phyloP scores from a whole-genome alignment of 2,113 vertebrate genomes.

The Spea multiplicata region DNA sequence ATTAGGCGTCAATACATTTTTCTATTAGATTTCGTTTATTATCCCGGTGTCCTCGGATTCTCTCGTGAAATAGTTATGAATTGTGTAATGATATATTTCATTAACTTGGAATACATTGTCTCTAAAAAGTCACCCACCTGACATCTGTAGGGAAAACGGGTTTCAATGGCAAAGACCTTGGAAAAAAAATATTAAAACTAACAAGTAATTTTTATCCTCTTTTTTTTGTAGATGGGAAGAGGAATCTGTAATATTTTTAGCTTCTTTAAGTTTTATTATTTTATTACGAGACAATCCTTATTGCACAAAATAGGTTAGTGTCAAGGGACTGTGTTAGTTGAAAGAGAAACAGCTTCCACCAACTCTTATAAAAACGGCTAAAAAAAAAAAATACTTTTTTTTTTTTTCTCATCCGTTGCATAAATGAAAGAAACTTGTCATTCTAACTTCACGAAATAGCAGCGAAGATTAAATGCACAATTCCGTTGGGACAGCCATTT shows the following conservation, averaged over 20 bases:
- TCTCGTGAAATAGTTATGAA: constrained; percentile 56
- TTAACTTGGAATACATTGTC: constrained; percentile 56
- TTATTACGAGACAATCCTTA: constrained; percentile 53
- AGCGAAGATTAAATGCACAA: constrained; percentile 81
- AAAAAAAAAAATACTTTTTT: constrained; percentile 55
- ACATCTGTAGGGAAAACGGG: constrained; percentile 50
- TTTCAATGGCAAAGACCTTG: constrained; percentile 54
- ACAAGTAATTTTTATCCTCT: constrained; percentile 54
- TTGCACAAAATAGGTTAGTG: constrained; percentile 52
- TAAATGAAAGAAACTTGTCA: constrained; percentile 98
- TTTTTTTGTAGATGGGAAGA: constrained; percentile 35
- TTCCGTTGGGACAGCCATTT: constrained; percentile 85
- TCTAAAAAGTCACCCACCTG: constrained; percentile 60
- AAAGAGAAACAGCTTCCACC: constrained; percentile 57
- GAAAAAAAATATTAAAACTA: constrained; percentile 53
- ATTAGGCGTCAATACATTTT: constrained; percentile 62
- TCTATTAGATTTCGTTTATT: constrained; percentile 56
- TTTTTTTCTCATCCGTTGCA: constrained; percentile 78
- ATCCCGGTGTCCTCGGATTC: constrained; percentile 55
- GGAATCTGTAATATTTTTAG: constrained; percentile 46
- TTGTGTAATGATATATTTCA: constrained; percentile 58
- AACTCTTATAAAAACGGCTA: constrained; percentile 54
- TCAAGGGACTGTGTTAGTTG: constrained; percentile 55
- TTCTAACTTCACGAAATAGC: constrained; percentile 87
- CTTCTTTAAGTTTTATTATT: constrained; percentile 49